These are phyloP conservation scores for Musca vetustissima DNA, from an alignment of 1,140 invertebrate genomes.

Conservation along the genomic window DNA sequence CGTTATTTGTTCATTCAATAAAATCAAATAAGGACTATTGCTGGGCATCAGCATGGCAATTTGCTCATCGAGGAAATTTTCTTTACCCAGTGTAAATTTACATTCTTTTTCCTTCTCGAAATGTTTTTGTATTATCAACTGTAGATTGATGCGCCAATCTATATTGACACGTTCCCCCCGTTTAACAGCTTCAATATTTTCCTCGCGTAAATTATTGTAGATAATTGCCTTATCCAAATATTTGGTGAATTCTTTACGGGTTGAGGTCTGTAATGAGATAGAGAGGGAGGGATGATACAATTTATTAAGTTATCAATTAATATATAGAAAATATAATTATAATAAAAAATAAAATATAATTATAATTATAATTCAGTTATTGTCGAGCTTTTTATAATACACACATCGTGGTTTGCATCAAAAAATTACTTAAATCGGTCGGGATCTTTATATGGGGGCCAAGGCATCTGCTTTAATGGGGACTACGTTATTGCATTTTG, in stretches of 20 bases:
- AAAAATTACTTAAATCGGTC: too few relatives aligned
- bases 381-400: too few relatives aligned
- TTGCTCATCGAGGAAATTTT: constrained; percentile 79
- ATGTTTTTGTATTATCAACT: constrained; percentile 56
- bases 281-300: not conserved
- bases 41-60: constrained; percentile 73
- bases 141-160: constrained; percentile 78
- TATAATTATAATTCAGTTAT: too few relatives aligned
- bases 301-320: not conserved
- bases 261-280: constrained; percentile 36
- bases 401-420: too few relatives aligned
- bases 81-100: constrained; percentile 54
- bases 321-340: not conserved
- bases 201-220: constrained; percentile 54
- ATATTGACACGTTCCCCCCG: constrained; percentile 71
- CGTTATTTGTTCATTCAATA: constrained; percentile 68
- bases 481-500: too few relatives aligned
- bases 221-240: constrained; percentile 55
- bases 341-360: too few relatives aligned
- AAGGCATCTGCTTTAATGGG: too few relatives aligned
- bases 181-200: constrained; percentile 64
- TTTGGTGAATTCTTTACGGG: constrained; percentile 46
- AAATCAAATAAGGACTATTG: constrained; percentile 72
- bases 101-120: constrained; percentile 51
- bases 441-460: too few relatives aligned